Conservation (phyloP, 2,113 vertebrate species). For the Picathartes gymnocephalus region DNA sequence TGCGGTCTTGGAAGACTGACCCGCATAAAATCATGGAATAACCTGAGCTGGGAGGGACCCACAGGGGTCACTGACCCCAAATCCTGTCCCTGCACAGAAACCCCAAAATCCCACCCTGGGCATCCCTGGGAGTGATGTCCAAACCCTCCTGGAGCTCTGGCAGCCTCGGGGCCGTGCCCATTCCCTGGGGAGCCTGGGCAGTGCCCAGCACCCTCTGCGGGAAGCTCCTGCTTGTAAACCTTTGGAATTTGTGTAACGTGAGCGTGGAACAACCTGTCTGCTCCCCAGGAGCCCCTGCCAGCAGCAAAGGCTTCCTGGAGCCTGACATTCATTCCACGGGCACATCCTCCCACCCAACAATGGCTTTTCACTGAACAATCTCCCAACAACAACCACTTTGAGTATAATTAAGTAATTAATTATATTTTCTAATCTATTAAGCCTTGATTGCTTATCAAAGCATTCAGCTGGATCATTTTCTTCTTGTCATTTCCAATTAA, state of each 20-base stretch:
- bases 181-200: neutral
- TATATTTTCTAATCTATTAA: constrained; percentile 74
- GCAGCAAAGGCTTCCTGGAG: neutral
- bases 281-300: neutral
- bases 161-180: neutral
- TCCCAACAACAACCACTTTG: constrained; percentile 42
- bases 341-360: constrained; percentile 5
- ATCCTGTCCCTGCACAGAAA: neutral
- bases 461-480: constrained; percentile 67
- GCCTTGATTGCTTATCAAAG: constrained; percentile 68
- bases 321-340: neutral
- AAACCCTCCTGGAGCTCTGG: neutral
- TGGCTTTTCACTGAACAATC: constrained; percentile 44
- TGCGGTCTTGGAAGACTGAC: no score
- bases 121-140: neutral
- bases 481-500: constrained; percentile 74
- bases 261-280: neutral
- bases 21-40: neutral
- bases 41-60: neutral
- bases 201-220: neutral
- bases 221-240: no score
- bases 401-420: constrained; percentile 75
- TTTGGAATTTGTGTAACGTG: rapidly evolving
- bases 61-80: neutral
- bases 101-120: neutral